Evolutionary conservation across 2,888 invertebrate species (phyloP), one percentile per base, ranked within the genome.

Genomic region (Pterobdella sp.): DNA sequence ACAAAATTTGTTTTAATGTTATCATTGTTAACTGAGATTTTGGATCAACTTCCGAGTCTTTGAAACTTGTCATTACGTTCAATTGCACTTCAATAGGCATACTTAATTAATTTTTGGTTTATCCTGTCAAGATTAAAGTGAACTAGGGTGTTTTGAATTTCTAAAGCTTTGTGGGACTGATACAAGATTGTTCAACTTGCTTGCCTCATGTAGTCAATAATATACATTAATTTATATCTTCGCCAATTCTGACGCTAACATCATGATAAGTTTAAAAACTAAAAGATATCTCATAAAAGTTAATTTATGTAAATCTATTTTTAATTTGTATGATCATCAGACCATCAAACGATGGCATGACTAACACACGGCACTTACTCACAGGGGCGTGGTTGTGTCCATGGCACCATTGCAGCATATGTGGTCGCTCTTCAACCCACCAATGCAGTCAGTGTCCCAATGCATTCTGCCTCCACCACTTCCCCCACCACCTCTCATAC

Each of bases 331-430:
- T 2, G 1, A 3, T 31, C 3, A 42, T 35, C 22, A 18, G 7
- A 42, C 42, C 42, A 37, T 2, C 18, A 26, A 18, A n/a, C 1
- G 3, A 64, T 64, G 22, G 26, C 22, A 31, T n/a, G n/a, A n/a
- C 64, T n/a, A 64, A 10, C 14, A 14, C 14, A 14, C 52, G 14
- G 52, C 14, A 49, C 22, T 35, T 37, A 26, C 29, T 80, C 49
- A 10, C 79, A 86, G 87, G 86, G 31, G 83, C 83, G 72, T 87
- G 87, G 87, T 80, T 83, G n/a, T 87, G 87, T 78, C 87, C 87
- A 0, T 86, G 86, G 85, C 87, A 87, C 78, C 85, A 86, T 77
- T 87, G 87, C 80, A 85, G 86, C 77, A 34, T 37, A 14, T 87
- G 87, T 80, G 85, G 86, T 31, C 83, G 84, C 73, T 78, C 82